These are phyloP conservation scores for Pocillopora verrucosa DNA, from an alignment of 64 coral and sea anemone genomes.

Conservation along the genomic window DNA sequence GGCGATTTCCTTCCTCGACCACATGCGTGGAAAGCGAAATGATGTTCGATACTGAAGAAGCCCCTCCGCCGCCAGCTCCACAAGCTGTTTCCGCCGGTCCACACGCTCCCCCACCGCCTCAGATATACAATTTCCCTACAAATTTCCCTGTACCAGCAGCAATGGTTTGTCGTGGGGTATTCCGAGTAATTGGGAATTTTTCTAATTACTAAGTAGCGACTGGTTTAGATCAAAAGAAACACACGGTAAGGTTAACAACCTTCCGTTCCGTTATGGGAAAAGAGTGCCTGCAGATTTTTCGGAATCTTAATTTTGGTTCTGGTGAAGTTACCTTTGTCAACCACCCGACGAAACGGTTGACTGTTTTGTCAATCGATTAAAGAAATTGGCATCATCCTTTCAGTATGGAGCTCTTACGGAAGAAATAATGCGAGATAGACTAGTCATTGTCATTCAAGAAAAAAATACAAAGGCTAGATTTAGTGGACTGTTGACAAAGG, in stretches of 20 bases:
- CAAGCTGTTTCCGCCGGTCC: too few relatives aligned
- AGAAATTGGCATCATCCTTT: conserved; percentile 50
- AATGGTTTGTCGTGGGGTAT: conserved; percentile 47
- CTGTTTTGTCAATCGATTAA: conserved; percentile 15
- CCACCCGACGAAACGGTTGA: conserved; percentile 45
- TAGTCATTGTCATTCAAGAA: conserved; percentile 44
- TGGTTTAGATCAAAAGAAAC: conserved; percentile 13
- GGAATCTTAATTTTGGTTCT: conserved; percentile 51
- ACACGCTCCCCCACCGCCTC: too few relatives aligned
- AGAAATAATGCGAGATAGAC: conserved; percentile 43
- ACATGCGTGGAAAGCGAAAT: too few relatives aligned
- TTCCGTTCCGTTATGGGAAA: conserved; percentile 36
- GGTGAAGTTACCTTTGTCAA: conserved; percentile 23
- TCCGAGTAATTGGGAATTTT: conserved; percentile 36
- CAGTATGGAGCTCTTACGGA: conserved; percentile 37
- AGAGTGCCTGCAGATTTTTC: conserved; percentile 55
- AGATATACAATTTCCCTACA: background rate
- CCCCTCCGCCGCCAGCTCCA: too few relatives aligned
- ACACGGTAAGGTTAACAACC: background rate
- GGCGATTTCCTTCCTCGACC: too few relatives aligned
- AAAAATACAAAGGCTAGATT: conserved; percentile 44
- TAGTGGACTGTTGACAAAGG: too few relatives aligned
- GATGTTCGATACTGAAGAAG: too few relatives aligned
- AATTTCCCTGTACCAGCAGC: conserved; percentile 27
- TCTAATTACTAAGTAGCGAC: conserved; percentile 53